Evolutionary conservation across 1,140 invertebrate species (phyloP).

Genomic region (Stegodyphus dumicola): DNA sequence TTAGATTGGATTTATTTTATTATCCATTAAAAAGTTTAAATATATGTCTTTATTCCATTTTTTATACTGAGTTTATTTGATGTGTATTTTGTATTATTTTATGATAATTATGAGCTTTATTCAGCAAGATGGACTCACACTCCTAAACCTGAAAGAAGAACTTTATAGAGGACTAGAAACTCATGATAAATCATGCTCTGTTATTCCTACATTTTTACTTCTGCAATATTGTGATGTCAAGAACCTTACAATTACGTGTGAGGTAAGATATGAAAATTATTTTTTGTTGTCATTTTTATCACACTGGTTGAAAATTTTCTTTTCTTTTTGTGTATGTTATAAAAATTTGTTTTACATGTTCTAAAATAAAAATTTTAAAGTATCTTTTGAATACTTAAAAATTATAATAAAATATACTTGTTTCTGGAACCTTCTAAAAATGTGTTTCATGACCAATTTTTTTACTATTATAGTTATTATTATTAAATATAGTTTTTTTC

Average conservation of each 20-base stretch:
- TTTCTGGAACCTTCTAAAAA: too few species aligned
- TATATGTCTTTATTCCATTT: background rate
- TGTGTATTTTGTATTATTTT: background rate
- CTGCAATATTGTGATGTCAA: conserved; percentile 10
- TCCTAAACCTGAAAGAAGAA: background rate
- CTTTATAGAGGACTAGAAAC: conserved; percentile 12
- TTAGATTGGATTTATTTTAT: background rate
- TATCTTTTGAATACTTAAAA: background rate
- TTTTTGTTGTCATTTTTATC: background rate
- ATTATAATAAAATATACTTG: background rate
- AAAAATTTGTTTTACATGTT: background rate
- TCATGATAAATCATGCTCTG: conserved; percentile 7
- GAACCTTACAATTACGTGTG: conserved; percentile 29
- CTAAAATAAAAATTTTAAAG: background rate
- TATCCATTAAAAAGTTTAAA: background rate
- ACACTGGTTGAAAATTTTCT: background rate
- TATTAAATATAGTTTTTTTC: too few species aligned
- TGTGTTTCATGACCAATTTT: too few species aligned
- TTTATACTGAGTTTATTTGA: background rate
- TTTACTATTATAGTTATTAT: too few species aligned
- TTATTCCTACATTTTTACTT: conserved; percentile 22
- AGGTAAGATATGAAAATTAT: conserved; percentile 1
- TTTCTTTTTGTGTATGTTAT: background rate
- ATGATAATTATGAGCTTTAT: background rate
- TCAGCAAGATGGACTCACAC: conserved; percentile 34